These are phyloP conservation scores for Thalassophryne amazonica DNA, from an alignment of 2,797 vertebrate species.

Conservation along the genomic window DNA sequence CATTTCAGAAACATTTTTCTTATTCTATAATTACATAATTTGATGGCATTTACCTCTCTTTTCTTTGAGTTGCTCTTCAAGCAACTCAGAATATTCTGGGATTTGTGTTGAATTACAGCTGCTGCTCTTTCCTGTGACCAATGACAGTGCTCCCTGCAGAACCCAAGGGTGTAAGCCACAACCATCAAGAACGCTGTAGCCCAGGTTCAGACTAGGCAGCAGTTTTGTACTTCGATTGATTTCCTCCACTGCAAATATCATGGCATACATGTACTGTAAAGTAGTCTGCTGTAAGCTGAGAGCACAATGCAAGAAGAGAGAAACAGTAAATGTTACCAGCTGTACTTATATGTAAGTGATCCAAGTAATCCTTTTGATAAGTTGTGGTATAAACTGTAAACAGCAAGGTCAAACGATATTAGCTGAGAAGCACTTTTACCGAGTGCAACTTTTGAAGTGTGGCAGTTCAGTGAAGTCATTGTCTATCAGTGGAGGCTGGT, in stretches of 20 bases:
- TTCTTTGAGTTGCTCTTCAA: background rate
- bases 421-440: conserved; percentile 69
- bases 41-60: background rate
- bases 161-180: conserved; percentile 53
- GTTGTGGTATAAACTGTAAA: no score
- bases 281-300: conserved; percentile 71
- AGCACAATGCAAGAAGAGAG: conserved; percentile 27
- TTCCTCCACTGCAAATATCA: conserved; percentile 76
- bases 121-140: conserved; percentile 31
- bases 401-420: no score
- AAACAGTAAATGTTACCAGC: no score
- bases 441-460: conserved; percentile 51
- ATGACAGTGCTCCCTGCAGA: conserved; percentile 43
- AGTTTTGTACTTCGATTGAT: conserved; percentile 61
- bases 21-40: no score
- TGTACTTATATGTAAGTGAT: no score
- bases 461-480: conserved; percentile 50
- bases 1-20: no score
- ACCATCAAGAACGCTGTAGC: conserved; percentile 65
- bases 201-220: conserved; percentile 65
- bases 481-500: conserved; percentile 38
- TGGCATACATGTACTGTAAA: conserved; percentile 67
- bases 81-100: background rate
- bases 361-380: no score
- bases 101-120: background rate